Base-by-base conservation (phyloP, 2,888 invertebrate species). In the Campoplex capitator region DNA sequence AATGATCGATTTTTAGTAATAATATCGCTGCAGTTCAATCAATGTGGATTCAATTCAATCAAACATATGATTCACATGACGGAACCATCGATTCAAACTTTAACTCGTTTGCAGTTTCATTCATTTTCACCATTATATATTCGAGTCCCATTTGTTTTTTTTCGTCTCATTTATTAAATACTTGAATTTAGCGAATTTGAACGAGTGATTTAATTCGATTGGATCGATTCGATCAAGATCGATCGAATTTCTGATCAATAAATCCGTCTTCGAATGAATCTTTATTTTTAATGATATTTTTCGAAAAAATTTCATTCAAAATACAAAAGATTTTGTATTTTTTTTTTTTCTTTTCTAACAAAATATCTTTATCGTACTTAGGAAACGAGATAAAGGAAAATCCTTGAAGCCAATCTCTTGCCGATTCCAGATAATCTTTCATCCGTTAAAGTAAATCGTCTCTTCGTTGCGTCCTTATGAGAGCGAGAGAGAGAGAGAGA, bases 321-420 rank as follows among this genome's bases (percentile, higher is more conserved):
- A 28, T 28, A 1, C 8, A 65, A 2, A 28, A 65, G 7, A 51
- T 18, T 16, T 16, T n/a, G 51, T 7, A 42, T 42, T 7, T 51
- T 3, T 51, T 4, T 51, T 45, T 45, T 23, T 23, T 48, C 1
- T 48, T 2, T 48, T 16, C 1, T 4, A 62, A 7, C 3, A 28
- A 58, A 32, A 58, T 38, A 23, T n/a, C 13, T 48, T 70, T 45
- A 23, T 71, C 38, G 67, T 67, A 67, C 38, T 38, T 48, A n/a
- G 23, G 13, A 3, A 70, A 42, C 13, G 38, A 67, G 13, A 67
- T 18, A 18, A 67, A 6, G 70, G 70, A 38, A n/a, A 35, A 42
- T 67, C 73, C 32, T 68, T 77, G 84, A 77, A 84, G 86, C 86
- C 86, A 78, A 86, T 81, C 35, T 84, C 84, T 86, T 86, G 86